Evolutionary conservation across 1,140 invertebrate genomes (phyloP).

Genomic region (Euwallacea fornicatus): DNA sequence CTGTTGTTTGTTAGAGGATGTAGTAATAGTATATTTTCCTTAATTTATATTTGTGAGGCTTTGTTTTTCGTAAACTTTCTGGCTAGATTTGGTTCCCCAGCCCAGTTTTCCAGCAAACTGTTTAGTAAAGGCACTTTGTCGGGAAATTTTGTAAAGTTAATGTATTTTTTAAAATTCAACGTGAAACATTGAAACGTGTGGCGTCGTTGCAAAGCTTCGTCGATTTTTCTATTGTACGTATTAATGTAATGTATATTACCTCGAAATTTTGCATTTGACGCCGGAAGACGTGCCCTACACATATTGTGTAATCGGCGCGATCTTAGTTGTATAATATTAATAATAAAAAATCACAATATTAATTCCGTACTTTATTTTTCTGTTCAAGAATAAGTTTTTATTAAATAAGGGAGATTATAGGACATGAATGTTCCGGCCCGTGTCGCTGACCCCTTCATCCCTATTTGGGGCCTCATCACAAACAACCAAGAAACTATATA

Average conservation of each 20-base stretch:
- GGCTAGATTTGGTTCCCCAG: too few relatives aligned
- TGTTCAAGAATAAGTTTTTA: too few relatives aligned
- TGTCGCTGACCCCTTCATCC: too few relatives aligned
- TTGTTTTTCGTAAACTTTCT: not conserved
- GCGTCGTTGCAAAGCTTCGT: constrained; percentile 27
- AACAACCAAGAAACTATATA: too few relatives aligned
- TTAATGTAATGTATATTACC: constrained; percentile 25
- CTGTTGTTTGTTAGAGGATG: constrained; percentile 25
- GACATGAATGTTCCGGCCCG: too few relatives aligned
- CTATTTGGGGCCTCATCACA: too few relatives aligned
- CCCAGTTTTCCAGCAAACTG: too few relatives aligned
- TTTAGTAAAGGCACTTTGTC: not conserved
- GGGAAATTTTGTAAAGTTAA: constrained; percentile 16
- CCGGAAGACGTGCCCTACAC: constrained; percentile 22
- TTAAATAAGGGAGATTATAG: too few relatives aligned
- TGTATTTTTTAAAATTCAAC: constrained; percentile 24
- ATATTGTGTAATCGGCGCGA: constrained; percentile 25
- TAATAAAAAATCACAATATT: too few relatives aligned
- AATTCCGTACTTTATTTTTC: too few relatives aligned
- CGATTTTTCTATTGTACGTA: constrained; percentile 29
- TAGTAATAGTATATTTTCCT: constrained; percentile 1
- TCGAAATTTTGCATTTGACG: constrained; percentile 26
- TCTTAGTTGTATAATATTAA: constrained; percentile 27
- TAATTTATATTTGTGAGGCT: not conserved
- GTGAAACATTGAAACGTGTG: constrained; percentile 11